These are phyloP conservation scores for Thalassarche chlororhynchos DNA, from an alignment of 2,113 vertebrate species.

Conservation along the genomic window DNA sequence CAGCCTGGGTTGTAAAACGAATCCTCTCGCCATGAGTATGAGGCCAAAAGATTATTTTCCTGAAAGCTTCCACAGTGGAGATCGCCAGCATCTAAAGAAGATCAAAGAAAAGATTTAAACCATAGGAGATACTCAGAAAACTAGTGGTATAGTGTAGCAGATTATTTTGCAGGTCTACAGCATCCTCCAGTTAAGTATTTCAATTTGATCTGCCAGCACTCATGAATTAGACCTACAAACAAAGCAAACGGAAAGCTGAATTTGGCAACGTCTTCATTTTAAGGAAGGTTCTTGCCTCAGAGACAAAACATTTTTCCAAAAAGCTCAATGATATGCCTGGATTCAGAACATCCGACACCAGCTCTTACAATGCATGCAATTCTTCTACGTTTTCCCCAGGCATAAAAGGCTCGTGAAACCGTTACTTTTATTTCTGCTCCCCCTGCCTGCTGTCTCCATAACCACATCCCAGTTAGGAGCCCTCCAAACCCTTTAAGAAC, in stretches of 20 bases:
- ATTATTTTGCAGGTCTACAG: not conserved
- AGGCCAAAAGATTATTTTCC: constrained; percentile 60
- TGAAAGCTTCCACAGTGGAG: constrained; percentile 67
- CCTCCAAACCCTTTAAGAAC: not conserved
- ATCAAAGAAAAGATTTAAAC: constrained; percentile 48
- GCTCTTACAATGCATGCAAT: not conserved
- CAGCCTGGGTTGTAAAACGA: constrained; percentile 72
- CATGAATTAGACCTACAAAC: not conserved
- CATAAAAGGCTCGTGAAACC: not conserved
- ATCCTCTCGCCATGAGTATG: constrained; percentile 56
- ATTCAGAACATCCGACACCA: not conserved
- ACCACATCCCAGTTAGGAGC: not conserved
- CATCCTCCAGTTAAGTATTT: not conserved
- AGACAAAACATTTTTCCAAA: not conserved
- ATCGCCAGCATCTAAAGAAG: constrained; percentile 72
- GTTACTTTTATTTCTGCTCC: not conserved
- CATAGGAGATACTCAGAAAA: not conserved
- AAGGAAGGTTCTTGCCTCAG: not conserved
- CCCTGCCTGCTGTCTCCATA: not conserved
- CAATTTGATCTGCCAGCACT: not conserved
- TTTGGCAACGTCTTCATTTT: not conserved
- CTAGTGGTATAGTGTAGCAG: not conserved
- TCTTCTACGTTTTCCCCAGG: not conserved
- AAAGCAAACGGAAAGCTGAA: not conserved
- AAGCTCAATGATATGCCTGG: not conserved